Evolutionary conservation across 64 coral and sea anemone species (phyloP), one percentile per base, ranked within the genome.

Genomic region (Cladopsammia gracilis): DNA sequence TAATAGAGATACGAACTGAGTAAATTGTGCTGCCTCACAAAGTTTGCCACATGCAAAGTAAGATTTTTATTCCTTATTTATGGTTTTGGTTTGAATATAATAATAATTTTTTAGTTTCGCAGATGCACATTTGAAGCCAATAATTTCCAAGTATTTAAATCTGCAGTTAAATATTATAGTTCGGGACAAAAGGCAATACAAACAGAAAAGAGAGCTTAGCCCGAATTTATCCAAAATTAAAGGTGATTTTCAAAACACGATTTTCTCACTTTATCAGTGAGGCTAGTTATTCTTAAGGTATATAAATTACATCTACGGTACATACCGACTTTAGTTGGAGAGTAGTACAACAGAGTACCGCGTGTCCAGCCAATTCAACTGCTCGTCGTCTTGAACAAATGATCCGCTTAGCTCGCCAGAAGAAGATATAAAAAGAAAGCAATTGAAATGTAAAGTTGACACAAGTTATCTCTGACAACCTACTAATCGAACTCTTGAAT

Each of bases 381-480:
- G 44, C 15, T 6, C 62, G 18, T 49, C 20, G 23, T 84, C 61
- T 54, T 56, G 45, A 49, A 3, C 15, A 50, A 68, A 67, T 84
- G 45, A 34, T 24, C 7, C 26, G 4, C 59, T 14, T 2, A 19
- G 46, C 34, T 10, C 18, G 18, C 20, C 43, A 42, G 44, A 22
- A 25, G 14, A 19, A 67, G 26, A 84, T 20, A 23, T n/a, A 10
- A 64, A 75, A 50, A 62, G 59, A 22, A 64, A 82, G 6, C 58
- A 64, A n/a, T 62, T 49, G 26, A 80, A 62, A 64, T 42, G 14
- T 64, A 64, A 82, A 12, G 19, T 46, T 65, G 80, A 67, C 80
- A 44, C 3, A 46, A 25, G 45, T 20, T 48, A 48, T 42, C 18
- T 9, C 44, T 77, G 50, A 77, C 75, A 77, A 48, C 75, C 53